A percentile compares a stretch with the other conserved stretches of the same genome.
Conservation (phyloP, 2,113 vertebrate species). For the Atrichornis clamosus region DNA sequence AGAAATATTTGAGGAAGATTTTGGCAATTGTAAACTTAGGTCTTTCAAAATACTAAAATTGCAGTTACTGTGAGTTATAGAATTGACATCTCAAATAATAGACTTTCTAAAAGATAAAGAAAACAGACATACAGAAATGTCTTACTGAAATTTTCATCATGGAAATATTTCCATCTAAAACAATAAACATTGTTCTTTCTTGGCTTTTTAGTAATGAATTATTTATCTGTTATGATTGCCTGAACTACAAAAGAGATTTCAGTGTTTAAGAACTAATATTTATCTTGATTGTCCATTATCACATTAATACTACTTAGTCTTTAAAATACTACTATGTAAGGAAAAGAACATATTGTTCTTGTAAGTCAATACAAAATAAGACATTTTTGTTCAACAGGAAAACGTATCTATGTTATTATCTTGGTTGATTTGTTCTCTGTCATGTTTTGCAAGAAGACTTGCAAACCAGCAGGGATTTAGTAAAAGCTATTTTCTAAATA, state of each 20-base stretch:
- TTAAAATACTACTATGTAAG: background rate
- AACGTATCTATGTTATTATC: background rate
- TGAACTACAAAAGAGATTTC: background rate
- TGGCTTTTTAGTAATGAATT: background rate
- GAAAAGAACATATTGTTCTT: background rate
- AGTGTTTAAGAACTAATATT: background rate
- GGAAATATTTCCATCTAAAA: background rate
- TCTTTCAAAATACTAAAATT: background rate
- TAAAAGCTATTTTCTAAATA: conserved; percentile 6
- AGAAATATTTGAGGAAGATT: background rate
- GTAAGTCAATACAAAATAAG: background rate
- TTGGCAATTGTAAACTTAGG: background rate
- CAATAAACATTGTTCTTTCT: background rate
- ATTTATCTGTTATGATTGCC: background rate
- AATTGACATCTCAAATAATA: background rate
- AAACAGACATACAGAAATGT: background rate
- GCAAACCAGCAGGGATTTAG: background rate
- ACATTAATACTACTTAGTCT: background rate
- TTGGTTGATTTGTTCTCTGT: background rate
- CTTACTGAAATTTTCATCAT: background rate
- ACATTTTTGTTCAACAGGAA: background rate
- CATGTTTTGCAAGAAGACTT: background rate
- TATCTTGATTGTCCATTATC: background rate
- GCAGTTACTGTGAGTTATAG: background rate
- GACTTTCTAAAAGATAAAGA: background rate